phyloP scores from a whole-genome alignment of 2,797 vertebrate species.

The Todus mexicanus region DNA sequence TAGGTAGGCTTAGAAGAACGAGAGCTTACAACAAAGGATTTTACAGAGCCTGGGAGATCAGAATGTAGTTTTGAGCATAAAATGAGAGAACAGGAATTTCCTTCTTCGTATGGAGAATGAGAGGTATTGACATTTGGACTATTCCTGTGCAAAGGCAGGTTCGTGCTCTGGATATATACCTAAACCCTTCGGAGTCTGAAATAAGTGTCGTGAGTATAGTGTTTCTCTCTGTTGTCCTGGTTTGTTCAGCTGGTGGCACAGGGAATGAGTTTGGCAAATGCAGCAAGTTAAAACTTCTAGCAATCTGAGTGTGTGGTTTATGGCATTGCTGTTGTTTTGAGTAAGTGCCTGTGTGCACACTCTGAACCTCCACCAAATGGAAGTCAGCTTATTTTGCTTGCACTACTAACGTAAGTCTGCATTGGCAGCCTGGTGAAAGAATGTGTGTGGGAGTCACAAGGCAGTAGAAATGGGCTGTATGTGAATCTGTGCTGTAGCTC shows the following conservation, averaged over 20 bases:
- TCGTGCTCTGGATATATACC: neutral
- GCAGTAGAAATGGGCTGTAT: neutral
- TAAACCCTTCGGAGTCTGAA: neutral
- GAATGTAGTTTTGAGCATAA: neutral
- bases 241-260: neutral
- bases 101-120: neutral
- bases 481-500: slow-evolving; percentile 21
- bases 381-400: neutral
- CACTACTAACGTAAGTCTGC: neutral
- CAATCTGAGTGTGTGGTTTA: neutral
- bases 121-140: neutral
- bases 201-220: neutral
- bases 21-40: neutral
- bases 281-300: neutral
- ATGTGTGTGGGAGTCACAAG: slow-evolving; percentile 38
- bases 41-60: neutral
- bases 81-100: neutral
- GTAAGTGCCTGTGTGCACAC: neutral
- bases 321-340: neutral
- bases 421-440: slow-evolving; percentile 15
- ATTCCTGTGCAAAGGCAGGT: neutral
- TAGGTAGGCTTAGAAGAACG: neutral
- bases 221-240: neutral
- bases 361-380: neutral
- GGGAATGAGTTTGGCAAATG: neutral